Evolutionary conservation across 2,797 vertebrate genomes (phyloP), one percentile per base, ranked within the genome.

Genomic region (Chelon auratus): DNA sequence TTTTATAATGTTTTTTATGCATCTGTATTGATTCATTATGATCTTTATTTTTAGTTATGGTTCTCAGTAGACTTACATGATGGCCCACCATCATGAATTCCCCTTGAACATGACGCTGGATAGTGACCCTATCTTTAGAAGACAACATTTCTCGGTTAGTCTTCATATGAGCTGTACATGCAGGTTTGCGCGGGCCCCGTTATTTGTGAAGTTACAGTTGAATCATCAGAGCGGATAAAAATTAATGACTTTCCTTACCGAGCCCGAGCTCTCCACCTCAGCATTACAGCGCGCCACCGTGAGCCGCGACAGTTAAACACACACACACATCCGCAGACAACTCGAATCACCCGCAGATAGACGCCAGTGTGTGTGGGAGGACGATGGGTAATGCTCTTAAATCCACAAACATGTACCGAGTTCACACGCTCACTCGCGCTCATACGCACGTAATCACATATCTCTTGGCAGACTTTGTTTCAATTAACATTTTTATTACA

Each of bases 401-500:
- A 85, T 76, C 53, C 17, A 10, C 50, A 71, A 72, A 77, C 69
- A 72, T 76, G 71, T 70, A 63, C 58, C 9, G 4, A 73, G 43
- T 76, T 82, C 63, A 59, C 58, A 63, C 53, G 45, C 37, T 33
- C 60, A 77, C 12, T 40, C 57, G 55, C 65, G 60, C 64, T 17
- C 51, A 45, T 9, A 54, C 67, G 59, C 56, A 66, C 62, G 3
- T 75, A 83, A 81, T 89, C 75, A 75, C 81, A 88, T 75, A 81
- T 92, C 74, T 83, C 80, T 72, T 82, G 78, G 82, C 77, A 89
- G 87, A 89, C 87, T 87, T 85, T 81, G 84, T 90, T 93, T 93
- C 88, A 92, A 93, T 93, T 93, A 93, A 92, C 87, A 91, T 92
- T 91, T 93, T 90, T 89, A 92, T 92, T 91, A 86, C 76, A 65